Evolutionary conservation across 2,888 invertebrate genomes (phyloP).

Genomic region (Eupithecia pulchellata): DNA sequence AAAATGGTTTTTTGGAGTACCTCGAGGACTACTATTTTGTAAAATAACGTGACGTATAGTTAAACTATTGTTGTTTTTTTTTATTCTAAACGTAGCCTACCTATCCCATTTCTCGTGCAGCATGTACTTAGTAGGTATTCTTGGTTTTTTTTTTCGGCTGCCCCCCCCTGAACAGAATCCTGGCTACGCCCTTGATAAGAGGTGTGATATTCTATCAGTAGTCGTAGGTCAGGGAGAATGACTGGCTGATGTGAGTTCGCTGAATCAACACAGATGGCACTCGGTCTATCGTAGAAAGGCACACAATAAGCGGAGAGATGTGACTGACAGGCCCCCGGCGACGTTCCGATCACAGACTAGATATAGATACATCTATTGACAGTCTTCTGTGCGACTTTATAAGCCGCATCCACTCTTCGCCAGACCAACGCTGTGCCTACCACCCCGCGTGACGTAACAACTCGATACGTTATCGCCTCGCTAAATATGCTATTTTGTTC

Average conservation of each 20-base stretch:
- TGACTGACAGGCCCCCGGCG: constrained; percentile 83
- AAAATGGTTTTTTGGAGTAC: no score
- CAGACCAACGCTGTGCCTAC: constrained; percentile 58
- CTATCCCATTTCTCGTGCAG: no score
- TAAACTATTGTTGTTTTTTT: no score
- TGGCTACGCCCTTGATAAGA: no score
- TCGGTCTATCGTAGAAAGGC: constrained; percentile 82
- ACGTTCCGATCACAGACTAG: constrained; percentile 84
- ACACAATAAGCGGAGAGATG: constrained; percentile 84
- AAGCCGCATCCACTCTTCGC: constrained; percentile 67
- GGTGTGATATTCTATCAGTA: constrained; percentile 28
- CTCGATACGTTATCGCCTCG: constrained; percentile 27
- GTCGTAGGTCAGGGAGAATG: constrained; percentile 32
- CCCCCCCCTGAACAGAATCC: no score
- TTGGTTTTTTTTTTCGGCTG: no score
- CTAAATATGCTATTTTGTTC: constrained; percentile 14
- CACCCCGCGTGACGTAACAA: constrained; percentile 24
- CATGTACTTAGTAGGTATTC: no score
- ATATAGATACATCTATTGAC: constrained; percentile 83
- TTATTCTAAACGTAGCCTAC: no score
- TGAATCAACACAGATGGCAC: constrained; percentile 64
- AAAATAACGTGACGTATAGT: no score
- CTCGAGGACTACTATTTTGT: no score
- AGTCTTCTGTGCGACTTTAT: constrained; percentile 70
- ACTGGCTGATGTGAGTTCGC: constrained; percentile 55